phyloP scores from a whole-genome alignment of 1,140 invertebrate genomes.

The Conus betulinus region DNA sequence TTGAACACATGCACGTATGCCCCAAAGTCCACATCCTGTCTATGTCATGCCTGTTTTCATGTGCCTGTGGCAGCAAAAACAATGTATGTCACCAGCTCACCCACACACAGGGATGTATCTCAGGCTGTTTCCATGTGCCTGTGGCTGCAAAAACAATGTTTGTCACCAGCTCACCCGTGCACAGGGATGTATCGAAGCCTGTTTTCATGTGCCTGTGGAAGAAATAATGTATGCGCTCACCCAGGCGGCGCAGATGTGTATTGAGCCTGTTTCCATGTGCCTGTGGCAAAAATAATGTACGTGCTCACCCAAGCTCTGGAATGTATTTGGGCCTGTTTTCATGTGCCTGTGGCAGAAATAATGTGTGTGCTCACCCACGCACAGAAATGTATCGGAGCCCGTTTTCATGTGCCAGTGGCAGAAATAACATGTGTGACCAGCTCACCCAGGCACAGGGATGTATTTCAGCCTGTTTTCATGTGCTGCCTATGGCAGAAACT shows the following conservation, averaged over 20 bases:
- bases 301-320: slow-evolving; percentile 78
- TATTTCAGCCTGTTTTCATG: slow-evolving; percentile 77
- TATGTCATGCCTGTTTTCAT: too few relatives aligned
- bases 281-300: too few relatives aligned
- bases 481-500: slow-evolving; percentile 48
- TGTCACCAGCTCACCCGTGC: slow-evolving; percentile 75
- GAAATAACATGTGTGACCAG: background rate
- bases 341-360: too few relatives aligned
- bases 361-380: slow-evolving; percentile 75
- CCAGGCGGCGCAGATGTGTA: too few relatives aligned
- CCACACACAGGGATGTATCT: slow-evolving; percentile 80
- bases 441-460: slow-evolving; percentile 80
- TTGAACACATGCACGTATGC: too few relatives aligned
- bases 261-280: slow-evolving; percentile 71
- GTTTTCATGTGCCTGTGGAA: slow-evolving; percentile 65
- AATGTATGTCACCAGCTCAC: too few relatives aligned
- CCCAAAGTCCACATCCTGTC: too few relatives aligned
- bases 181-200: slow-evolving; percentile 79
- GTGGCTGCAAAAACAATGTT: too few relatives aligned
- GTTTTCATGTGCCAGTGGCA: slow-evolving; percentile 55
- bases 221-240: too few relatives aligned
- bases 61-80: too few relatives aligned
- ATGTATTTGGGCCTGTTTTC: slow-evolving; percentile 79
- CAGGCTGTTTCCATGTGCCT: slow-evolving; percentile 76
- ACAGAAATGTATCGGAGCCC: slow-evolving; percentile 80